Evolutionary conservation across 2,888 invertebrate species (phyloP).

Genomic region (Cephonodes hylas): DNA sequence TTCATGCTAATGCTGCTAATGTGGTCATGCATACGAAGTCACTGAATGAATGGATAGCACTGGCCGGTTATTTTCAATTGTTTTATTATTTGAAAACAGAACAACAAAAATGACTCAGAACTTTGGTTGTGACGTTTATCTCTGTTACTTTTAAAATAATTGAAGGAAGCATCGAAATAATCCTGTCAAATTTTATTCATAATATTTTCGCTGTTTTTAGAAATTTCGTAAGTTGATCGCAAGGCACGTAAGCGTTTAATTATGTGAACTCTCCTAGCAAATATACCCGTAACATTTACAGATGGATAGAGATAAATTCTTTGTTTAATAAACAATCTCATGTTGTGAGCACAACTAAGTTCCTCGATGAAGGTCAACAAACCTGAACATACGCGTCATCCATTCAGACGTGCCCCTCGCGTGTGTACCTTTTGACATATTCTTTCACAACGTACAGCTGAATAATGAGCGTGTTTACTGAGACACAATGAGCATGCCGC

Average conservation of each 20-base stretch:
- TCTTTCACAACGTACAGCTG: conserved; percentile 15
- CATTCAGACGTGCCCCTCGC: not conserved
- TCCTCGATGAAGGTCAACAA: not conserved
- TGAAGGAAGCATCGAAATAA: too few species aligned
- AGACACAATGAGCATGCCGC: not conserved
- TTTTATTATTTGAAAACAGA: not conserved
- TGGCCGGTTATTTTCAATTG: not conserved
- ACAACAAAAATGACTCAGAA: too few species aligned
- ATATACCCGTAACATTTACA: too few species aligned
- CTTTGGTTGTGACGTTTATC: too few species aligned
- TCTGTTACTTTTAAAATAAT: too few species aligned
- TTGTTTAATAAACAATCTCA: not conserved
- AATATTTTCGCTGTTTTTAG: too few species aligned
- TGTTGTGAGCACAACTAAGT: not conserved
- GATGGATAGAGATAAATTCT: too few species aligned
- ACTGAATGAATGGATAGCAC: not conserved
- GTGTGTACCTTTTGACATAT: not conserved
- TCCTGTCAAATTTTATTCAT: too few species aligned
- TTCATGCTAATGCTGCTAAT: not conserved
- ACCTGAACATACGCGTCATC: not conserved
- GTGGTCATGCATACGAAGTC: not conserved
- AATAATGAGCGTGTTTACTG: conserved; percentile 10
- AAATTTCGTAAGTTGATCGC: too few species aligned
- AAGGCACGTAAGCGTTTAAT: too few species aligned
- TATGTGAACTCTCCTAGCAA: too few species aligned